A percentile compares a stretch with the other conserved stretches of the same genome.
Conservation (phyloP, 2,888 invertebrate species). For the Megaustenia siamemsis region DNA sequence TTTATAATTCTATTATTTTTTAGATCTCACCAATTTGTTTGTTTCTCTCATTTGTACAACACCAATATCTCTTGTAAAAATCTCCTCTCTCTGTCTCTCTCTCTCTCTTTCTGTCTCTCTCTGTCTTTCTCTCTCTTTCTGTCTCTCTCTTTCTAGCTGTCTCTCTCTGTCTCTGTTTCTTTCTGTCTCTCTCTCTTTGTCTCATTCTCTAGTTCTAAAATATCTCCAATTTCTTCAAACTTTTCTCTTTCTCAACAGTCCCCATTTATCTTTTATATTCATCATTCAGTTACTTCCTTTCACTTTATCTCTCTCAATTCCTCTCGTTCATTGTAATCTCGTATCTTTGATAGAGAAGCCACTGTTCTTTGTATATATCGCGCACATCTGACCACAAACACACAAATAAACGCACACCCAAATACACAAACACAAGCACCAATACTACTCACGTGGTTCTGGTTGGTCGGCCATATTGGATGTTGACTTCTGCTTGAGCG, state of each 20-base stretch:
- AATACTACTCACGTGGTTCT: constrained; percentile 69
- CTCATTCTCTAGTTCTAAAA: neutral
- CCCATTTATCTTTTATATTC: too few relatives aligned
- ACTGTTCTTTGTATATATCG: too few relatives aligned
- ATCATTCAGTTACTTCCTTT: too few relatives aligned
- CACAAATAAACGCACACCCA: neutral
- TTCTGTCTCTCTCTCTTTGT: neutral
- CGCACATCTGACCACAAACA: neutral
- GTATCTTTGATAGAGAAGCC: too few relatives aligned
- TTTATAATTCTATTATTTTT: too few relatives aligned
- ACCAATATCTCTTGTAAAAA: too few relatives aligned
- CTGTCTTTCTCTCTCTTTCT: neutral
- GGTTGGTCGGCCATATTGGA: constrained; percentile 73
- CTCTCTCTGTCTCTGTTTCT: neutral
- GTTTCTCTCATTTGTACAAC: too few relatives aligned
- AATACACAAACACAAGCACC: neutral
- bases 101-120: neutral
- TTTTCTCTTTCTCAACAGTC: too few relatives aligned
- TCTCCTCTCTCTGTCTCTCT: neutral
- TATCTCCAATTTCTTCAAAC: too few relatives aligned
- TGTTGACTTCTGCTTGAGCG: constrained; percentile 61
- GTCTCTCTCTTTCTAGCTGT: neutral
- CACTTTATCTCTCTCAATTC: too few relatives aligned
- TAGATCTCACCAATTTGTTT: too few relatives aligned
- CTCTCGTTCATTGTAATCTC: too few relatives aligned